Conservation (phyloP, 2,888 invertebrate species). For the Dorcus hopei region DNA sequence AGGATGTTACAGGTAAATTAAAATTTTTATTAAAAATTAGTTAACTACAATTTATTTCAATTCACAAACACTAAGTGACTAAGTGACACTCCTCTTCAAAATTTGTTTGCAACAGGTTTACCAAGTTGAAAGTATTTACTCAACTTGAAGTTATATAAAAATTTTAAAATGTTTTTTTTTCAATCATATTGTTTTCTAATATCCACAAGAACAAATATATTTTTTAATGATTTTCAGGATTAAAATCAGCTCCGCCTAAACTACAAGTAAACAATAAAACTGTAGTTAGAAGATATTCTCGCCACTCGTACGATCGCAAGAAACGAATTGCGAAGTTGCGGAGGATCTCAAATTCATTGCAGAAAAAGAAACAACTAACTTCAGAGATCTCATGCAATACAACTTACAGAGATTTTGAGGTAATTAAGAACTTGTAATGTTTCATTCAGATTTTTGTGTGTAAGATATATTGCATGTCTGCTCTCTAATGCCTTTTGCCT, state of each 20-base stretch:
- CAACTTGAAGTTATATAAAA: no score
- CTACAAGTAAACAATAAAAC: neutral
- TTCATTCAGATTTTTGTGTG: neutral
- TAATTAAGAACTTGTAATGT: neutral
- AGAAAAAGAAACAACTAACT: neutral
- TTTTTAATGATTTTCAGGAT: neutral
- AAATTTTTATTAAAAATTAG: no score
- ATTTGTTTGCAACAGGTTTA: no score
- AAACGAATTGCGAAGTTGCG: neutral
- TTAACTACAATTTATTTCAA: no score
- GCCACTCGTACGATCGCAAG: constrained; percentile 8
- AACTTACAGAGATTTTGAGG: neutral
- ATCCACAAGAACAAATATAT: no score
- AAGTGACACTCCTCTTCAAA: no score
- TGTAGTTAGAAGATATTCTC: neutral
- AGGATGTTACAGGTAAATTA: neutral
- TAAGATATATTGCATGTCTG: neutral
- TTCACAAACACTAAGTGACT: no score
- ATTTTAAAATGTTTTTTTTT: no score
- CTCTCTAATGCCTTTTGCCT: neutral
- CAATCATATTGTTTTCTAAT: no score
- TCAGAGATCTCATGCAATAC: neutral
- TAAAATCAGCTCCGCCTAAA: neutral
- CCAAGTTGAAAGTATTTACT: no score
- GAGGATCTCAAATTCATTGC: neutral